Conservation (phyloP, 1,140 invertebrate genomes). For the Drosophila bipectinata region DNA sequence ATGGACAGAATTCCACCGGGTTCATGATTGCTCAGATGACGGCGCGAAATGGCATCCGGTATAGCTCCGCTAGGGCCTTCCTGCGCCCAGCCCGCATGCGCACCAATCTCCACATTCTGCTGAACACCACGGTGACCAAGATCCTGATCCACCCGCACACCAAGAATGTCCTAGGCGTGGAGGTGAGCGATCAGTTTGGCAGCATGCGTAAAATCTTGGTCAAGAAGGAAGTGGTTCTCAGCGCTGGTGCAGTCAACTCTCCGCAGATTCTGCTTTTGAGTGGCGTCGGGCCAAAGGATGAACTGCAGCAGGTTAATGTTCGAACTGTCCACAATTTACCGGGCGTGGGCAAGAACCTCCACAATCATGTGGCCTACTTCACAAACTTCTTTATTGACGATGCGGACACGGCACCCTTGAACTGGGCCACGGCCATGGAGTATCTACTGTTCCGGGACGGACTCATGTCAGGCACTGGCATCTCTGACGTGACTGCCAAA, state of each 20-base stretch:
- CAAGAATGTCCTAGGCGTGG: slow-evolving; percentile 85
- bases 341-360: slow-evolving; percentile 94
- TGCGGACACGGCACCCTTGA: slow-evolving; percentile 91
- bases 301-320: slow-evolving; percentile 87
- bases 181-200: slow-evolving; percentile 85
- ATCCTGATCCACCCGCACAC: slow-evolving; percentile 87
- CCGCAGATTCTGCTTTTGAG: slow-evolving; percentile 93
- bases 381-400: slow-evolving; percentile 92
- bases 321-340: slow-evolving; percentile 90
- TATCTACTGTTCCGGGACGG: slow-evolving; percentile 93
- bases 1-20: slow-evolving; percentile 91
- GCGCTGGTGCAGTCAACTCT: slow-evolving; percentile 90
- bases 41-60: slow-evolving; percentile 93
- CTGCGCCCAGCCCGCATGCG: slow-evolving; percentile 90
- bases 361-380: slow-evolving; percentile 93
- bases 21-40: slow-evolving; percentile 95
- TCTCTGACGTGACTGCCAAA: slow-evolving; percentile 93
- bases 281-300: slow-evolving; percentile 91
- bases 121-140: slow-evolving; percentile 90
- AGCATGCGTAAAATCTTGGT: slow-evolving; percentile 88
- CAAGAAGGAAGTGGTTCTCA: slow-evolving; percentile 91
- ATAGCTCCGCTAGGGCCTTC: slow-evolving; percentile 92
- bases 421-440: slow-evolving; percentile 95
- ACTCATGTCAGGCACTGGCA: slow-evolving; percentile 92
- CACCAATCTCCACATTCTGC: slow-evolving; percentile 90